Conservation (phyloP, 1,140 invertebrate species). For the Papilio glaucus region DNA sequence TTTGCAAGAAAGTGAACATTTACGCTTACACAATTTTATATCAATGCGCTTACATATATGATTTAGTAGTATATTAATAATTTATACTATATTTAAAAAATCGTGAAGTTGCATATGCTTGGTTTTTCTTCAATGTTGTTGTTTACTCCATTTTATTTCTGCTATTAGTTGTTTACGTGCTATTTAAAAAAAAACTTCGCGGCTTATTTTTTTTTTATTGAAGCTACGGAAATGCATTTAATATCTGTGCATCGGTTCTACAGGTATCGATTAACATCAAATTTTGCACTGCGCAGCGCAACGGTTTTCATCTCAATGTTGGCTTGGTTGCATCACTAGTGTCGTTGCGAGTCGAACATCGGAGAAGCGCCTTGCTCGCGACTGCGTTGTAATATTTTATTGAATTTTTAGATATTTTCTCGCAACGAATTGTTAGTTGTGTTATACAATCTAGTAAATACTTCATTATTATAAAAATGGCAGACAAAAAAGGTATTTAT, state of each 20-base stretch:
- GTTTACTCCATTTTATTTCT: no score
- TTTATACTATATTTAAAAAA: no score
- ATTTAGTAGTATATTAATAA: no score
- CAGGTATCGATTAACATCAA: conserved; percentile 28
- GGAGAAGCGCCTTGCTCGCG: conserved; percentile 51
- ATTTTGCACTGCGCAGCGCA: conserved; percentile 28
- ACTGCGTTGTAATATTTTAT: conserved; percentile 55
- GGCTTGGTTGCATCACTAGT: conserved; percentile 55
- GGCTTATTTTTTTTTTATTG: neutral
- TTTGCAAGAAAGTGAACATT: no score
- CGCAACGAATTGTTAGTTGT: conserved; percentile 53
- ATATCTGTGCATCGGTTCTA: conserved; percentile 24
- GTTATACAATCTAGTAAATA: conserved; percentile 59
- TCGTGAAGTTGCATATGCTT: no score
- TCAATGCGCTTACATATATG: no score
- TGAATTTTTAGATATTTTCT: conserved; percentile 54
- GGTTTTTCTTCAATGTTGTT: no score
- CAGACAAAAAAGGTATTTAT: conserved; percentile 82
- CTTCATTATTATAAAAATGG: conserved; percentile 70
- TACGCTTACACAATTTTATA: no score
- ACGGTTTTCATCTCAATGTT: conserved; percentile 15
- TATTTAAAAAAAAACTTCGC: neutral
- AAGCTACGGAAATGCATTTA: neutral
- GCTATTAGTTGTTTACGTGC: neutral
- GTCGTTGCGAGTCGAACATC: conserved; percentile 60